Percentiles rank a stretch among this genome's conserved stretches.
Evolutionary conservation across 1,140 invertebrate genomes (phyloP).

Genomic region (Aphelenchoides besseyi): DNA sequence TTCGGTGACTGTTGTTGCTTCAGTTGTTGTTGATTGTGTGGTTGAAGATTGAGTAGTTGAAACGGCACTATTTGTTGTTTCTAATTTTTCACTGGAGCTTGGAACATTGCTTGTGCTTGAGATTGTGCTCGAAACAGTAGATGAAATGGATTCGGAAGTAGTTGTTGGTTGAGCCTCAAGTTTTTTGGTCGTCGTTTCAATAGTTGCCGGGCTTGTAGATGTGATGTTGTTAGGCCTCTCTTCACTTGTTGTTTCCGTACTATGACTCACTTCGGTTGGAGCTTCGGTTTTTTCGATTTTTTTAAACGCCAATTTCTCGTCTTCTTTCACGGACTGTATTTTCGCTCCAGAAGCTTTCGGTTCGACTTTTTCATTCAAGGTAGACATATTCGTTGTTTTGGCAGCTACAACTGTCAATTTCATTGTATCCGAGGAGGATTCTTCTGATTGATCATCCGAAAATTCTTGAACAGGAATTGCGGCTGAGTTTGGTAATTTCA

Average conservation of each 20-base stretch:
- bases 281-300: constrained; percentile 22
- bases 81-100: too few species aligned
- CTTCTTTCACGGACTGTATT: constrained; percentile 18
- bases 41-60: not conserved
- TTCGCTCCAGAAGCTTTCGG: constrained; percentile 19
- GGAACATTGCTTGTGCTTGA: not conserved
- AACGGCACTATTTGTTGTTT: not conserved
- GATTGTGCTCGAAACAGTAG: not conserved
- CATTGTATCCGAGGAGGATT: not conserved
- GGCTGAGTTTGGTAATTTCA: not conserved
- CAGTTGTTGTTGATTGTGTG: constrained; percentile 22
- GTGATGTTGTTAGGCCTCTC: not conserved
- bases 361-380: not conserved
- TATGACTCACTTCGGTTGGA: constrained; percentile 1
- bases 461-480: not conserved
- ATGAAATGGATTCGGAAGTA: not conserved
- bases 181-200: not conserved
- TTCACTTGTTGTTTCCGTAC: not conserved
- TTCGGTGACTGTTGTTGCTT: not conserved
- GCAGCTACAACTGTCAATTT: not conserved
- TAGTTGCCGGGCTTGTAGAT: not conserved
- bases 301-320: constrained; percentile 9
- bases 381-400: not conserved
- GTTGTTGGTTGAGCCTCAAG: not conserved
- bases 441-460: not conserved